Evolutionary conservation across 2,113 vertebrate genomes (phyloP).

Genomic region (Theristicus caerulescens): DNA sequence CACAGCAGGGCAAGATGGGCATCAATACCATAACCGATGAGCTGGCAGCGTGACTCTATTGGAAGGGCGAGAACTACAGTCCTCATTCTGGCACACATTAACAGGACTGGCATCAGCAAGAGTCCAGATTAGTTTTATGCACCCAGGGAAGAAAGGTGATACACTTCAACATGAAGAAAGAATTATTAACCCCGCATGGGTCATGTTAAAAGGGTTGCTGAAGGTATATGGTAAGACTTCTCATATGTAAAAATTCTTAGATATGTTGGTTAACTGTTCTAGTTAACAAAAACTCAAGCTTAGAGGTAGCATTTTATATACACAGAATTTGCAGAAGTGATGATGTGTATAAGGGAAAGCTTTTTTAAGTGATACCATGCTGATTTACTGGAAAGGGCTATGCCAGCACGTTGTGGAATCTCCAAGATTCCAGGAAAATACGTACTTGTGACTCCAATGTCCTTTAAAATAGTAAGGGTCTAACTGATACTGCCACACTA

Average conservation of each 20-base stretch:
- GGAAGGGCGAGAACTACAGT: background rate
- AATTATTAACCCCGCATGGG: background rate
- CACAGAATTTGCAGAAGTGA: background rate
- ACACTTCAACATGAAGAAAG: background rate
- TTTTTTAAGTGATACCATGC: background rate
- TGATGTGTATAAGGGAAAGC: background rate
- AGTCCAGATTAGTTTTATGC: background rate
- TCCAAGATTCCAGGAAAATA: background rate
- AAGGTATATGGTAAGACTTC: background rate
- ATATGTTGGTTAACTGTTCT: background rate
- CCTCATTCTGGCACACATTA: background rate
- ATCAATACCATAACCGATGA: background rate
- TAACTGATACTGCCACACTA: background rate
- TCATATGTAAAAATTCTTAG: background rate
- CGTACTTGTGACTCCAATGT: background rate
- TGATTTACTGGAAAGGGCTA: background rate
- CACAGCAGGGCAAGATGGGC: background rate
- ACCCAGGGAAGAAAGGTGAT: background rate
- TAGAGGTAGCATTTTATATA: background rate
- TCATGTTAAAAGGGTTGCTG: background rate
- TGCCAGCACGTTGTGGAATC: background rate
- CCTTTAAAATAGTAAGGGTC: background rate
- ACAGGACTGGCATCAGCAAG: background rate
- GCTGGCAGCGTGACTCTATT: background rate
- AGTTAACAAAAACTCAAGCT: background rate